A percentile compares a stretch with the other conserved stretches of the same genome.
phyloP scores from a whole-genome alignment of 2,113 vertebrate species.

The Neodon shergylaensis region DNA sequence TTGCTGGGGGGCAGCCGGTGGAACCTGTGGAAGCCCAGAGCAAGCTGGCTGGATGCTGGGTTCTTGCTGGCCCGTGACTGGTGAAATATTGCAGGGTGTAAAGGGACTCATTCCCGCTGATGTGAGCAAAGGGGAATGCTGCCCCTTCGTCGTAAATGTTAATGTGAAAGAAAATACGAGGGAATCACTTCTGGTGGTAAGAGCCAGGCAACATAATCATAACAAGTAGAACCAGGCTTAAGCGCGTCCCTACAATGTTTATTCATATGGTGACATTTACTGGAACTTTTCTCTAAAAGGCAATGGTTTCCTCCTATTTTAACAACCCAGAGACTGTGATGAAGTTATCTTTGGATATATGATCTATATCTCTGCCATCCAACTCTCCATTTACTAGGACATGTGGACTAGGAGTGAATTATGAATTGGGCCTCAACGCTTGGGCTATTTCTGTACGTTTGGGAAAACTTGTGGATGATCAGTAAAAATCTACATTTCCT shows the following conservation, averaged over 20 bases:
- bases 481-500: neutral
- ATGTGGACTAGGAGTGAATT: neutral
- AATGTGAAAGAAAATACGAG: slow-evolving; percentile 76
- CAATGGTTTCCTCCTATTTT: slow-evolving; percentile 58
- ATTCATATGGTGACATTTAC: slow-evolving; percentile 78
- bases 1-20: slow-evolving; percentile 64
- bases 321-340: slow-evolving; percentile 64
- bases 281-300: slow-evolving; percentile 75
- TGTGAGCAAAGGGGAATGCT: slow-evolving; percentile 40
- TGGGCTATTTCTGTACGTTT: slow-evolving; percentile 39
- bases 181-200: slow-evolving; percentile 56
- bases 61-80: slow-evolving; percentile 62
- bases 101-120: slow-evolving; percentile 72
- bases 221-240: slow-evolving; percentile 77
- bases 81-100: slow-evolving; percentile 61
- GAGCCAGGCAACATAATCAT: slow-evolving; percentile 78
- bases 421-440: slow-evolving; percentile 20
- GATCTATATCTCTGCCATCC: slow-evolving; percentile 50
- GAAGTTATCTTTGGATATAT: slow-evolving; percentile 65
- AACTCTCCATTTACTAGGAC: slow-evolving; percentile 37
- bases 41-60: slow-evolving; percentile 71
- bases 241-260: slow-evolving; percentile 71
- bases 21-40: slow-evolving; percentile 68
- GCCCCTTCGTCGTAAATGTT: slow-evolving; percentile 71
- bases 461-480: neutral